Percentiles rank a stretch among this genome's conserved stretches.
Evolutionary conservation across 2,797 vertebrate genomes (phyloP).

Genomic region (Sparus aurata): DNA sequence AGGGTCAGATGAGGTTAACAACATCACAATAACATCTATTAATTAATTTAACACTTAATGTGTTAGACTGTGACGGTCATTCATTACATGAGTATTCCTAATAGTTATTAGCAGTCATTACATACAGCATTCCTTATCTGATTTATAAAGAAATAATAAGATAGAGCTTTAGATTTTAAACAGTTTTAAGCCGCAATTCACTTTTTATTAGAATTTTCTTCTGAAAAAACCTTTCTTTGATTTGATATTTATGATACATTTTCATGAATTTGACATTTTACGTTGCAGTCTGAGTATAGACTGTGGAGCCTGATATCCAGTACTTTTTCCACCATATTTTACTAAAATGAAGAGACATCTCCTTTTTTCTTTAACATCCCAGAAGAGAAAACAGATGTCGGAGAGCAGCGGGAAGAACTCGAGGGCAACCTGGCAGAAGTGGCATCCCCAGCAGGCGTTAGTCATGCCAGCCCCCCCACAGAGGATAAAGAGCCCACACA

Average conservation of each 20-base stretch:
- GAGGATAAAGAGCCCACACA: constrained; percentile 44
- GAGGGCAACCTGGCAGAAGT: constrained; percentile 50
- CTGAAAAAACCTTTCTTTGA: neutral
- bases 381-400: constrained; percentile 65
- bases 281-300: neutral
- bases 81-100: neutral
- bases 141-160: neutral
- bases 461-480: constrained; percentile 7
- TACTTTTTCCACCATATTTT: neutral
- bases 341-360: neutral
- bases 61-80: neutral
- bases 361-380: neutral
- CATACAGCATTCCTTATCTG: neutral
- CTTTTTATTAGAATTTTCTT: neutral
- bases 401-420: constrained; percentile 47
- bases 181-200: neutral
- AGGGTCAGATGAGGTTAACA: neutral
- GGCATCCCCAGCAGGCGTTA: constrained; percentile 58
- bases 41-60: neutral
- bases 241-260: neutral
- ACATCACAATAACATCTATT: neutral
- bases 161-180: neutral
- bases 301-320: neutral
- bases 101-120: neutral
- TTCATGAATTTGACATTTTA: too few relatives aligned